phyloP scores from a whole-genome alignment of 2,797 vertebrate genomes.

The Linurgus olivaceus region DNA sequence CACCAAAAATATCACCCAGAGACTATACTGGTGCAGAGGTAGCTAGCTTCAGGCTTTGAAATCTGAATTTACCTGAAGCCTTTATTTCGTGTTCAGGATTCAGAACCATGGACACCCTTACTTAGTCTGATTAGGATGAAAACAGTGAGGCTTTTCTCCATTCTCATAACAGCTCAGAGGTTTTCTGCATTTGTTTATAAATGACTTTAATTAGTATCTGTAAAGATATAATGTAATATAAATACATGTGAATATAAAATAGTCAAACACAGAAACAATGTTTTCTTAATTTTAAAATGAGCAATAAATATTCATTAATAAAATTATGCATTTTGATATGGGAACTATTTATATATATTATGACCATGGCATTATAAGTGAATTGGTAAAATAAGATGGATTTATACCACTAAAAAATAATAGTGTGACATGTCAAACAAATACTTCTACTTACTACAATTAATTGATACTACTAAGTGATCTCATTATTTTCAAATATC shows the following conservation, averaged over 20 bases:
- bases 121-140: not conserved
- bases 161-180: not conserved
- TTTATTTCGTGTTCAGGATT: not conserved
- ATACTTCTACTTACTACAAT: not conserved
- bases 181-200: not conserved
- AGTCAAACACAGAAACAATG: not conserved
- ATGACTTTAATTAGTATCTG: not conserved
- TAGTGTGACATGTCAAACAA: fast-evolving
- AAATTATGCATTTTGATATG: not conserved
- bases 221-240: not conserved
- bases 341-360: not conserved
- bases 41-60: not conserved
- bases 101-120: not conserved
- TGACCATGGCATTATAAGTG: not conserved
- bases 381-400: not conserved
- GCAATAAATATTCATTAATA: not conserved
- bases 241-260: not conserved
- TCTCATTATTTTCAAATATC: not conserved
- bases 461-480: not conserved
- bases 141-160: not conserved
- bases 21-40: not conserved
- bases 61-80: not conserved
- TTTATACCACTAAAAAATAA: not conserved
- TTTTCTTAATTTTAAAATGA: not conserved
- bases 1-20: not conserved